Evolutionary conservation across 2,888 invertebrate genomes (phyloP), one percentile per base, ranked within the genome.

Genomic region (Synergus laeviventris): DNA sequence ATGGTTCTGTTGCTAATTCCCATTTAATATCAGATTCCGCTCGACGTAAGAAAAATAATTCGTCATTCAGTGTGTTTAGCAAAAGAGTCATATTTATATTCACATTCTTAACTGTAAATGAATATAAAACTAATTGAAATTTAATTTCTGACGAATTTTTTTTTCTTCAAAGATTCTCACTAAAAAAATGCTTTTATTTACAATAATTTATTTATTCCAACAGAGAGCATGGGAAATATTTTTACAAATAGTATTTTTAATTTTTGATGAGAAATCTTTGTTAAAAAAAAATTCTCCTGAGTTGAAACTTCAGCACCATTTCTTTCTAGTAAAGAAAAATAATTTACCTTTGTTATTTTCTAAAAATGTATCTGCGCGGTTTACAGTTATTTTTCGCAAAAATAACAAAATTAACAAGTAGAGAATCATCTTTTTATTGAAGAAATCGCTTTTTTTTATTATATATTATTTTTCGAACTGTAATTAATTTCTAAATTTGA

Each of bases 1-100:
- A 81, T 1, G 78, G 76, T 36, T 64, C 76, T 9, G 79, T 84
- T 14, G 81, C 70, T 4, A 79, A 74, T 70, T 82, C 75, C 86
- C 86, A 86, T 74, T 83, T 84, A 31, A 86, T 75, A 70, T 75
- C 39, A 1, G 84, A 42, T 45, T 66, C 24, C 4, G 4, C 9
- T 66, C 24, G 16, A 42, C 66, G 14, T 31, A 66, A 42, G 11
- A 24, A 49, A 45, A 66, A 24, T 24, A 66, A 42, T 49, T 66
- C 66, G 24, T 49, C 82, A 42, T 73, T 83, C 18, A 80, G 75
- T 62, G 77, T 79, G 76, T 86, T 84, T 24, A 86, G 45, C 11
- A 49, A 31, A 42, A 42, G 11, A 3, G 9, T 24, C 11, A 24
- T 8, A 24, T 66, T 11, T 7, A 2, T 11, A 45, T 45, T 1